phyloP scores from a whole-genome alignment of 2,797 vertebrate species.

The Myotis daubentonii region DNA sequence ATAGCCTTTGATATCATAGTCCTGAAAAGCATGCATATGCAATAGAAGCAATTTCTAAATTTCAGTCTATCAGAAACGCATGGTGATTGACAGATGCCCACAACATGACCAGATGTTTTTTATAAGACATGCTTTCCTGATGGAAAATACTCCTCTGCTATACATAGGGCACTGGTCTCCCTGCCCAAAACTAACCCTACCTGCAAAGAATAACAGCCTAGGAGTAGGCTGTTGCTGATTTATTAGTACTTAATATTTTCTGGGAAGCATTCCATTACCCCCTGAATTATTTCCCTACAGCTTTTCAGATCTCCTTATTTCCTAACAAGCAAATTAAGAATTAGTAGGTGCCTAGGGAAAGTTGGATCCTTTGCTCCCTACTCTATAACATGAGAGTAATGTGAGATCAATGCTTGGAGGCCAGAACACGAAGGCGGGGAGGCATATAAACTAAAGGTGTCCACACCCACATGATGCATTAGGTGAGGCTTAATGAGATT shows the following conservation, averaged over 20 bases:
- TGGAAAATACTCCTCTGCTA: background rate
- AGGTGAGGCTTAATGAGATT: background rate
- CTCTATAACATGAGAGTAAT: conserved; percentile 16
- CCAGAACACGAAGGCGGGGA: background rate
- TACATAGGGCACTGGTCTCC: background rate
- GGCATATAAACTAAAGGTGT: background rate
- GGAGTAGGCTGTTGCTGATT: background rate
- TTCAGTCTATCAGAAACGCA: background rate
- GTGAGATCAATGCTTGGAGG: background rate
- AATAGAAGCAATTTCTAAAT: conserved; percentile 23
- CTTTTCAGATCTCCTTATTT: background rate
- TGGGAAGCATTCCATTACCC: background rate
- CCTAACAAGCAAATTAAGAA: background rate
- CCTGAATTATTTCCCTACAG: background rate
- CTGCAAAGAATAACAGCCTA: background rate
- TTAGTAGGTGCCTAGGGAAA: background rate
- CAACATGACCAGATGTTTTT: background rate
- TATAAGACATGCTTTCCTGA: background rate
- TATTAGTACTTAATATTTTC: background rate
- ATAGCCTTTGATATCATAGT: background rate
- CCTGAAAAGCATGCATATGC: background rate
- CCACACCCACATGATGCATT: background rate
- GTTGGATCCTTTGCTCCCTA: background rate
- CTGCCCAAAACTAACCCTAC: background rate
- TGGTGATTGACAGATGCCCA: background rate